phyloP scores from a whole-genome alignment of 92 coral and sea anemone genomes.

The Palythoa caribaeorum region DNA sequence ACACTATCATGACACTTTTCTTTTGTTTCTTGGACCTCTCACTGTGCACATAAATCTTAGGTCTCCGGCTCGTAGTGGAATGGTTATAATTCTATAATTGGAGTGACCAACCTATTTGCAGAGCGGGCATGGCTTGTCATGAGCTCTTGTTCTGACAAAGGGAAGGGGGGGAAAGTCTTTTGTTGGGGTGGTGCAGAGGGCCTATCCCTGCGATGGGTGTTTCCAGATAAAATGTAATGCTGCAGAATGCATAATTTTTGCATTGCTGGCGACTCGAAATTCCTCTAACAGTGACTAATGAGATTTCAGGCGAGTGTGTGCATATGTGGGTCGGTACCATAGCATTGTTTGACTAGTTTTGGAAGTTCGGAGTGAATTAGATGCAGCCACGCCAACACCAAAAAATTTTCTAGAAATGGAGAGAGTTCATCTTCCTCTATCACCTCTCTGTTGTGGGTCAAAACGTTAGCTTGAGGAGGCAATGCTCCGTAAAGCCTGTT shows the following conservation, averaged over 20 bases:
- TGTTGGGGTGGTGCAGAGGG: background rate
- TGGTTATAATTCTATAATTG: too few species aligned
- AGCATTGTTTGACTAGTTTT: background rate
- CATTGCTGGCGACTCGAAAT: background rate
- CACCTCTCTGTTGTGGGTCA: background rate
- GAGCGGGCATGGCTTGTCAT: too few species aligned
- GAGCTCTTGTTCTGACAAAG: background rate
- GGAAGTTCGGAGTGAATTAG: background rate
- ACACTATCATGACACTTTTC: too few species aligned
- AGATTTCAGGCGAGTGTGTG: background rate
- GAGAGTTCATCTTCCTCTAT: background rate
- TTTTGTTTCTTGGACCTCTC: too few species aligned
- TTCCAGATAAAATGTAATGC: background rate
- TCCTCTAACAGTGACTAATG: background rate
- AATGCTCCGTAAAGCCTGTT: background rate
- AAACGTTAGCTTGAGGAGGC: background rate
- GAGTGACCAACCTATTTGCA: background rate
- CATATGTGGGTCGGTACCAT: background rate
- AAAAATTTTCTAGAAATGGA: background rate
- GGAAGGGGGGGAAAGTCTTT: background rate
- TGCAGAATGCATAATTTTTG: background rate
- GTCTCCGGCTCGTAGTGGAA: too few species aligned
- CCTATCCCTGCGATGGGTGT: background rate
- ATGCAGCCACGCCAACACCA: background rate
- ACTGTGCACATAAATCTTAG: too few species aligned